A percentile compares a stretch with the other conserved stretches of the same genome.
Conservation (phyloP, 2,888 invertebrate genomes). For the Mycalesis mineus region DNA sequence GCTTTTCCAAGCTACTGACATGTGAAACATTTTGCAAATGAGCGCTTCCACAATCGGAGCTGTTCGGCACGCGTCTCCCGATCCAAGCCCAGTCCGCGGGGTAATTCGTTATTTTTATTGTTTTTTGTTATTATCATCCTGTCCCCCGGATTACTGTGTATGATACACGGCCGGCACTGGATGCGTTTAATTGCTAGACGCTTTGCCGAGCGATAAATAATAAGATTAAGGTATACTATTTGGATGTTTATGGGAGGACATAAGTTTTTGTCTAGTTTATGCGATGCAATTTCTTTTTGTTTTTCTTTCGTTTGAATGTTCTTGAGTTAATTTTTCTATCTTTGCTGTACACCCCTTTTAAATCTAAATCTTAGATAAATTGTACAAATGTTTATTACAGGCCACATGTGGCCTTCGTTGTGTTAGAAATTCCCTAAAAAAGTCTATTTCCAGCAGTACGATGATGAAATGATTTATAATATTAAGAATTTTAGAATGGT, state of each 20-base stretch:
- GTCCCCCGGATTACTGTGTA: conserved; percentile 68
- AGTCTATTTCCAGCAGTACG: too few species aligned
- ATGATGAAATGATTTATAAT: too few species aligned
- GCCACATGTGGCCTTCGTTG: too few species aligned
- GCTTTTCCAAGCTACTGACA: too few species aligned
- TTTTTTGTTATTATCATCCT: conserved; percentile 78
- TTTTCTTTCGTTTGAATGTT: conserved; percentile 45
- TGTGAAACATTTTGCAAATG: neutral
- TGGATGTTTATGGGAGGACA: conserved; percentile 40
- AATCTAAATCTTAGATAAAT: too few species aligned
- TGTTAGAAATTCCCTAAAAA: too few species aligned
- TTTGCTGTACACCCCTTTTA: too few species aligned
- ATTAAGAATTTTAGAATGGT: too few species aligned
- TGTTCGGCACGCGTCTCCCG: conserved; percentile 48
- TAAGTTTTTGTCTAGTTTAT: conserved; percentile 48
- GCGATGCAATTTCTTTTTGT: conserved; percentile 43
- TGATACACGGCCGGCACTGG: conserved; percentile 70
- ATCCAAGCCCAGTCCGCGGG: conserved; percentile 67
- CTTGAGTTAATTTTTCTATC: too few species aligned
- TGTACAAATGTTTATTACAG: too few species aligned
- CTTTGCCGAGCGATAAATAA: conserved; percentile 66
- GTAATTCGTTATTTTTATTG: conserved; percentile 78
- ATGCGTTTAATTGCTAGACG: conserved; percentile 75
- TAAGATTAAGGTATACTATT: conserved; percentile 71
- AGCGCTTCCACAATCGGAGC: conserved; percentile 46